A percentile compares a stretch with the other conserved stretches of the same genome.
phyloP scores from a whole-genome alignment of 2,888 invertebrate species.

The Yponomeuta cagnagella region DNA sequence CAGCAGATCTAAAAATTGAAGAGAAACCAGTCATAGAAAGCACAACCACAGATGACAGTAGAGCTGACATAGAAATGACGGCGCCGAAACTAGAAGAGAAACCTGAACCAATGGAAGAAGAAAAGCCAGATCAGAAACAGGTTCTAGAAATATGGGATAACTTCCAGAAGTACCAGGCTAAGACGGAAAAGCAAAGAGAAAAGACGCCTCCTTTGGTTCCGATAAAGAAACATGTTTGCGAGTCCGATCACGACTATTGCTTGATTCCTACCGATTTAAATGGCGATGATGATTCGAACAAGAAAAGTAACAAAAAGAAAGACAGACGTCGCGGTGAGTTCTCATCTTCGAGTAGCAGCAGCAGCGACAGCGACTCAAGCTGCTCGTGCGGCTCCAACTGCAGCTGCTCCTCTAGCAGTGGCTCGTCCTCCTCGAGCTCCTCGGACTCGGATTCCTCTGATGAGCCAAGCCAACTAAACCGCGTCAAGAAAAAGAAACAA shows the following conservation, averaged over 20 bases:
- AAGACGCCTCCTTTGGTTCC: conserved; percentile 64
- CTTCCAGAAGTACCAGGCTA: conserved; percentile 84
- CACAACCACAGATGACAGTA: conserved; percentile 14
- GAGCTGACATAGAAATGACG: conserved; percentile 24
- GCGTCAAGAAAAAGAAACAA: conserved; percentile 64
- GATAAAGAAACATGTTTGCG: conserved; percentile 74
- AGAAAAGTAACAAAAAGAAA: conserved; percentile 70
- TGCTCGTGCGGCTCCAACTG: conserved; percentile 91
- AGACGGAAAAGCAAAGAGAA: conserved; percentile 75
- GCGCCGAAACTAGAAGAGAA: conserved; percentile 28
- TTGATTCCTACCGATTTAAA: conserved; percentile 66
- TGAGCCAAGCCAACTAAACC: conserved; percentile 52
- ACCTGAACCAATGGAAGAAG: conserved; percentile 44
- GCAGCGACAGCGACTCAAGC: conserved; percentile 81
- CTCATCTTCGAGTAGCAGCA: conserved; percentile 85
- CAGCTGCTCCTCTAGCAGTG: conserved; percentile 85
- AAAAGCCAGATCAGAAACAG: conserved; percentile 74
- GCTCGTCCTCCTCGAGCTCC: conserved; percentile 79
- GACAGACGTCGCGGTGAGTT: conserved; percentile 60
- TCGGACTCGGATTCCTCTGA: conserved; percentile 68
- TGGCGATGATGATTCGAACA: conserved; percentile 63
- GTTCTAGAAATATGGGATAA: conserved; percentile 86
- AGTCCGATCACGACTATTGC: conserved; percentile 87
- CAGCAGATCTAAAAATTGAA: conserved; percentile 26
- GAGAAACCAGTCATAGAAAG: conserved; percentile 14